A percentile compares a stretch with the other conserved stretches of the same genome.
These are phyloP conservation scores for Odontamblyopus lacepedii DNA, from an alignment of 2,797 vertebrate species.

Conservation along the genomic window DNA sequence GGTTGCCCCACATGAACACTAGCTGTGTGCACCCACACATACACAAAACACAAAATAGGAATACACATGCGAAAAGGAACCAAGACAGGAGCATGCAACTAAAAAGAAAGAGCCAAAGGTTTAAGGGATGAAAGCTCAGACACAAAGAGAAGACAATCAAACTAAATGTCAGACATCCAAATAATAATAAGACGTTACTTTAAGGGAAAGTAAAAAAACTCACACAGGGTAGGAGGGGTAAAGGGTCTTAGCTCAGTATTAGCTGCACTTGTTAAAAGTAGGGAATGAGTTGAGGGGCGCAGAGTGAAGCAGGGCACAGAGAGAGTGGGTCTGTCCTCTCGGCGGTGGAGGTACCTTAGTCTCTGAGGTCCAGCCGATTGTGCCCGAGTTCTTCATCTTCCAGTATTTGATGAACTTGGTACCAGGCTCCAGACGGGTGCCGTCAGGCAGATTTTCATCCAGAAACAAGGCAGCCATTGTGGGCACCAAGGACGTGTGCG, in stretches of 20 bases:
- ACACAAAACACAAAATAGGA: slow-evolving; percentile 68
- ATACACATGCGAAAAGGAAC: slow-evolving; percentile 65
- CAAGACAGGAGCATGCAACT: slow-evolving; percentile 58
- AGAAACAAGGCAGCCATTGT: slow-evolving; percentile 94
- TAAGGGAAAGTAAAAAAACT: slow-evolving; percentile 56
- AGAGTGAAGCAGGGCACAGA: slow-evolving; percentile 49
- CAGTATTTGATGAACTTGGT: slow-evolving; percentile 98
- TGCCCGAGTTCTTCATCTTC: slow-evolving; percentile 97
- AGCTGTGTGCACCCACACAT: slow-evolving; percentile 81
- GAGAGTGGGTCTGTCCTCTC: slow-evolving; percentile 64
- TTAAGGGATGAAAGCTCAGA: slow-evolving; percentile 24
- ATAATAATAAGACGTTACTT: slow-evolving; percentile 44
- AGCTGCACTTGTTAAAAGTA: slow-evolving; percentile 34
- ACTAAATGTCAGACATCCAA: slow-evolving; percentile 51
- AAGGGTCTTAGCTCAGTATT: slow-evolving; percentile 59
- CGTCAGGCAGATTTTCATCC: slow-evolving; percentile 98
- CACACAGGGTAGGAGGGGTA: slow-evolving; percentile 41
- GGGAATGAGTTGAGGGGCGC: slow-evolving; percentile 55
- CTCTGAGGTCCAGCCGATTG: slow-evolving; percentile 91
- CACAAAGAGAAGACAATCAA: slow-evolving; percentile 13
- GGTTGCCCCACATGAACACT: slow-evolving; percentile 99
- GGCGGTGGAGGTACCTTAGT: slow-evolving; percentile 87
- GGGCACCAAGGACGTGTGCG: slow-evolving; percentile 88
- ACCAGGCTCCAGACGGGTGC: slow-evolving; percentile 90
- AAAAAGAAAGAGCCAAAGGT: slow-evolving; percentile 29